Percentiles rank a stretch among this genome's conserved stretches.
These are phyloP conservation scores for Thereva unica DNA, from an alignment of 2,888 invertebrate species.

Conservation along the genomic window DNA sequence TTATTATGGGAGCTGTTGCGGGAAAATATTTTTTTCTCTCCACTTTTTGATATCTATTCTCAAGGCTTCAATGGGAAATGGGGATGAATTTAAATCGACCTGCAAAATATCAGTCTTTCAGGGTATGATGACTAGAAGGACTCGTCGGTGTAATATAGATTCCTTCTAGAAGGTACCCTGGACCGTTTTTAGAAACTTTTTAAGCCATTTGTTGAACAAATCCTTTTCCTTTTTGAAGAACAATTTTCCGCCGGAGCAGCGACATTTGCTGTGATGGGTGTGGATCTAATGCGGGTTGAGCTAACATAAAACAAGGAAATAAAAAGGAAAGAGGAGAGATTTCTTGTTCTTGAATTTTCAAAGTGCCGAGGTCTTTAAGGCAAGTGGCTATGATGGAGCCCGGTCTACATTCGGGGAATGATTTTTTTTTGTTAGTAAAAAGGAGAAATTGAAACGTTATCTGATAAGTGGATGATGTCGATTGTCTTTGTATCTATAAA, in stretches of 20 bases:
- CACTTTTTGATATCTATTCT: conserved; percentile 7
- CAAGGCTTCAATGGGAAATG: background rate
- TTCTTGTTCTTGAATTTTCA: too few species aligned
- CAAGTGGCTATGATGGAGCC: too few species aligned
- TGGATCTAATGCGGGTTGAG: too few species aligned
- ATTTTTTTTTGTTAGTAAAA: too few species aligned
- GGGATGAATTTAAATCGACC: conserved; percentile 25
- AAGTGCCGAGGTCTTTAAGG: too few species aligned
- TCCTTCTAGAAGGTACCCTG: conserved; percentile 19
- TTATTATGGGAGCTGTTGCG: conserved; percentile 17
- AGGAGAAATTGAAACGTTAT: too few species aligned
- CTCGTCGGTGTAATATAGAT: conserved; percentile 18
- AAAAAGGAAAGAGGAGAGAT: too few species aligned
- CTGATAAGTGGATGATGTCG: too few species aligned
- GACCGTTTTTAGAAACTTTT: conserved; percentile 23
- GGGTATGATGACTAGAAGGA: background rate
- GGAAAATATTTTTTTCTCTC: conserved; percentile 13
- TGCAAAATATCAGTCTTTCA: conserved; percentile 23
- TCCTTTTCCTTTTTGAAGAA: conserved; percentile 14
- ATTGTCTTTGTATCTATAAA: too few species aligned
- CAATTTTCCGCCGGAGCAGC: background rate
- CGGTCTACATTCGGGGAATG: too few species aligned
- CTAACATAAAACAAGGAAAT: too few species aligned
- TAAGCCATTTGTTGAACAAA: conserved; percentile 30
- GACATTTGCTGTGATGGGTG: too few species aligned